A percentile compares a stretch with the other conserved stretches of the same genome.
phyloP scores from a whole-genome alignment of 30 jellyfish, hydroid and myxozoan species.

The Aurelia sp. region DNA sequence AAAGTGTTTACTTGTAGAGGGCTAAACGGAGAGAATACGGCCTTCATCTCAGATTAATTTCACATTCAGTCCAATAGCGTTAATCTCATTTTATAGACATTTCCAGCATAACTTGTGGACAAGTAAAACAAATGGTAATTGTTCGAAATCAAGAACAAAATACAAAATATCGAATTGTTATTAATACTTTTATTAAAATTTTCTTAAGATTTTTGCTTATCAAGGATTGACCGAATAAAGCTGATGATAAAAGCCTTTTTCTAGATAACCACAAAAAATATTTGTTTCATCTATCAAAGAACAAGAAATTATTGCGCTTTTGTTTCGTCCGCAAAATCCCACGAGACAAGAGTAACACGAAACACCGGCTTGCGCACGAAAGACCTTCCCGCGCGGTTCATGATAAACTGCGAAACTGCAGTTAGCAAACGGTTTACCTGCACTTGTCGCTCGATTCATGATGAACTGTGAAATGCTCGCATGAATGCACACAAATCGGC shows the following conservation, averaged over 20 bases:
- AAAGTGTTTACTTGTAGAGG: no score
- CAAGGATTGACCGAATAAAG: conserved; percentile 16
- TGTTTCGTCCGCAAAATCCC: conserved; percentile 38
- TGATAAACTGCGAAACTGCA: background rate
- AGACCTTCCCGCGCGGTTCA: conserved; percentile 1
- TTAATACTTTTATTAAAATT: conserved; percentile 11
- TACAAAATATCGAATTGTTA: conserved; percentile 24
- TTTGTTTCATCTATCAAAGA: conserved; percentile 38
- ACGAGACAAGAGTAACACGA: background rate
- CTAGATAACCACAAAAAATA: conserved; percentile 1
- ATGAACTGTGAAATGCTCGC: no score
- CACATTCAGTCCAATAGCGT: background rate
- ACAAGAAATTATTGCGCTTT: conserved; percentile 5
- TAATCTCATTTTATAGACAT: conserved; percentile 21
- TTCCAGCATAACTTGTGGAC: conserved; percentile 21
- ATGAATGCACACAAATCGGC: no score
- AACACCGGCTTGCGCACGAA: background rate
- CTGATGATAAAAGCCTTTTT: conserved; percentile 7
- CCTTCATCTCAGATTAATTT: conserved; percentile 9
- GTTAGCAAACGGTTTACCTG: no score
- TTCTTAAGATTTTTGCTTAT: conserved; percentile 10
- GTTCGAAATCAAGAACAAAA: conserved; percentile 5
- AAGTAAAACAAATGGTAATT: conserved; percentile 21
- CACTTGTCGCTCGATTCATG: no score
- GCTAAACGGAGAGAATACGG: background rate